Evolutionary conservation across 2,888 invertebrate genomes (phyloP).

Genomic region (Chromoteleia sp.): DNA sequence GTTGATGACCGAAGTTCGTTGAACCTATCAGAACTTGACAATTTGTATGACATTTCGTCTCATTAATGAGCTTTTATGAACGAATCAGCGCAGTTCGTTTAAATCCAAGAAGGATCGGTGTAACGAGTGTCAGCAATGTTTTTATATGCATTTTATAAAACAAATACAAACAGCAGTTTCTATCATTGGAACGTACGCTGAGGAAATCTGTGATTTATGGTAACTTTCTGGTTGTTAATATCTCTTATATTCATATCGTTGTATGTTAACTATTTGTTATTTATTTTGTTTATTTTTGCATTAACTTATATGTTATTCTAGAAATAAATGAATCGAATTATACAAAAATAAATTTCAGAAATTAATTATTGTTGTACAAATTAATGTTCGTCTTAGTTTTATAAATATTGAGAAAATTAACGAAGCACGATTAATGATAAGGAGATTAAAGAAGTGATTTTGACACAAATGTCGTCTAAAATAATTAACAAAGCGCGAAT

Average conservation of each 20-base stretch:
- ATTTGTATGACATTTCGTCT: slow-evolving; percentile 37
- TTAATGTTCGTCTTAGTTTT: too few species aligned
- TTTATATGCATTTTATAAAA: slow-evolving; percentile 5
- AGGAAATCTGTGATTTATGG: too few species aligned
- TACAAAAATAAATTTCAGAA: too few species aligned
- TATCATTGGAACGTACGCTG: too few species aligned
- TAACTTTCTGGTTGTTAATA: too few species aligned
- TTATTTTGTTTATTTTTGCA: too few species aligned
- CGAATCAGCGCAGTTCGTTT: slow-evolving; percentile 21
- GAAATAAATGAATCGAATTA: too few species aligned
- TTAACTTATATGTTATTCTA: too few species aligned
- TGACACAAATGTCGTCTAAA: slow-evolving; percentile 34
- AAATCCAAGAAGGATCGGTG: slow-evolving; percentile 8
- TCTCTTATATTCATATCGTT: too few species aligned
- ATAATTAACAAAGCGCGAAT: slow-evolving; percentile 57
- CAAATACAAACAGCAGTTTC: too few species aligned
- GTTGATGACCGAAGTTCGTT: slow-evolving; percentile 57
- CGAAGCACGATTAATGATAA: background rate
- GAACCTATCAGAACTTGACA: slow-evolving; percentile 40
- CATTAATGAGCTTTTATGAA: slow-evolving; percentile 28
- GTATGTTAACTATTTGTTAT: too few species aligned
- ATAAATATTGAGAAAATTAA: background rate
- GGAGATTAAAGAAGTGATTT: slow-evolving; percentile 17
- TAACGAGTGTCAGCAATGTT: slow-evolving; percentile 38
- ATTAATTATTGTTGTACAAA: too few species aligned